These are phyloP conservation scores for Rhopalosiphum padi DNA, from an alignment of 1,140 invertebrate genomes.

Conservation along the genomic window DNA sequence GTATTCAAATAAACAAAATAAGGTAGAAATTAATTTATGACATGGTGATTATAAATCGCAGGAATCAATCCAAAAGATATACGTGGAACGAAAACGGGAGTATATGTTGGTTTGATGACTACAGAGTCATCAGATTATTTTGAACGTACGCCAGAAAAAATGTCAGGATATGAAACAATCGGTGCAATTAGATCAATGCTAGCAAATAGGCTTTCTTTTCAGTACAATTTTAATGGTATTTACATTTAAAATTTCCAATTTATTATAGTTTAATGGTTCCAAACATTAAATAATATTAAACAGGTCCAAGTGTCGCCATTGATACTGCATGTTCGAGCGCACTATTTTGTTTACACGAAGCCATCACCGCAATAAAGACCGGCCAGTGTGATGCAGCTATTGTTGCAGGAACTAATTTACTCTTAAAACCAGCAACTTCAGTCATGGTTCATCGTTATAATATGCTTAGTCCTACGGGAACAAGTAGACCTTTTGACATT, in stretches of 20 bases:
- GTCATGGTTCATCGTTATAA: constrained; percentile 64
- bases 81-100: constrained; percentile 68
- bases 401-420: constrained; percentile 69
- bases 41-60: not conserved
- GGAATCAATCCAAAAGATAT: constrained; percentile 65
- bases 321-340: constrained; percentile 59
- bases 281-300: not conserved
- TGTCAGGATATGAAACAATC: constrained; percentile 69
- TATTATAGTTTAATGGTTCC: not conserved
- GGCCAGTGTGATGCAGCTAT: constrained; percentile 72
- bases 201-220: constrained; percentile 72
- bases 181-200: constrained; percentile 74
- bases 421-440: constrained; percentile 68
- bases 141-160: constrained; percentile 53
- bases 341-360: constrained; percentile 61
- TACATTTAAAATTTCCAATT: not conserved
- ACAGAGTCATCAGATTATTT: constrained; percentile 58
- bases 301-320: constrained; percentile 59
- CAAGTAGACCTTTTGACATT: constrained; percentile 56
- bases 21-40: no score
- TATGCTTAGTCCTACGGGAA: constrained; percentile 51
- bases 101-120: constrained; percentile 66
- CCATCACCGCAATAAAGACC: constrained; percentile 67
- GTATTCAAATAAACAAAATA: constrained; percentile 58
- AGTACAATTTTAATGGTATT: constrained; percentile 71